These are phyloP conservation scores for Elmis aenea DNA, from an alignment of 2,888 invertebrate species.

Conservation along the genomic window DNA sequence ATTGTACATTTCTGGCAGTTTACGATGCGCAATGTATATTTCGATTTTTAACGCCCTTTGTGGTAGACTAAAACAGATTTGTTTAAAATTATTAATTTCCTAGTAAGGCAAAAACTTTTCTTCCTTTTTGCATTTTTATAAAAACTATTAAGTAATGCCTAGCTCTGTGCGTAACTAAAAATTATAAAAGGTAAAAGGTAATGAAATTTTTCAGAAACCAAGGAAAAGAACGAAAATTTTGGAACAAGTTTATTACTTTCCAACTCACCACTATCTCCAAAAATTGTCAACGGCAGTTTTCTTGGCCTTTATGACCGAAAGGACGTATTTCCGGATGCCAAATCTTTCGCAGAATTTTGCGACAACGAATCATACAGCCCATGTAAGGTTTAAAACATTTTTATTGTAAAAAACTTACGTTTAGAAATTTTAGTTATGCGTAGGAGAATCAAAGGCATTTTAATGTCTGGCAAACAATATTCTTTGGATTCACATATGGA, in stretches of 20 bases:
- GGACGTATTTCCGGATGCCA: conserved; percentile 66
- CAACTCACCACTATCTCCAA: conserved; percentile 95
- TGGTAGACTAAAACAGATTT: too few species aligned
- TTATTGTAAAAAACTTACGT: too few species aligned
- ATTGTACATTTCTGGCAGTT: too few species aligned
- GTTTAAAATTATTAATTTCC: too few species aligned
- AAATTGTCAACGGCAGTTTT: conserved; percentile 91
- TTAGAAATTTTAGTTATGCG: conserved; percentile 76
- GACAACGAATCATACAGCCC: conserved; percentile 73
- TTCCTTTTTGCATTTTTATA: too few species aligned
- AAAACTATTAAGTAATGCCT: too few species aligned
- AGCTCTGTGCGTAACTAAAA: too few species aligned
- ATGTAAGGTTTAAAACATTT: conserved; percentile 55
- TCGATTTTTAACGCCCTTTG: too few species aligned
- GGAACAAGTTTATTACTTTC: conserved; percentile 90
- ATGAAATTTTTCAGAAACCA: conserved; percentile 68
- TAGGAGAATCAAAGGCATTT: conserved; percentile 77
- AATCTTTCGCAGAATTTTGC: conserved; percentile 64
- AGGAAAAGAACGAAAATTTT: conserved; percentile 79
- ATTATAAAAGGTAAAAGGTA: too few species aligned
- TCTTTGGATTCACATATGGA: conserved; percentile 89
- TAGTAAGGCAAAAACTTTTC: too few species aligned
- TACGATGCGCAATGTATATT: too few species aligned
- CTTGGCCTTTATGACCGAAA: conserved; percentile 84
- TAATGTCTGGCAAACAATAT: conserved; percentile 87